Evolutionary conservation across 2,888 invertebrate genomes (phyloP).

Genomic region (Netelia inedita): DNA sequence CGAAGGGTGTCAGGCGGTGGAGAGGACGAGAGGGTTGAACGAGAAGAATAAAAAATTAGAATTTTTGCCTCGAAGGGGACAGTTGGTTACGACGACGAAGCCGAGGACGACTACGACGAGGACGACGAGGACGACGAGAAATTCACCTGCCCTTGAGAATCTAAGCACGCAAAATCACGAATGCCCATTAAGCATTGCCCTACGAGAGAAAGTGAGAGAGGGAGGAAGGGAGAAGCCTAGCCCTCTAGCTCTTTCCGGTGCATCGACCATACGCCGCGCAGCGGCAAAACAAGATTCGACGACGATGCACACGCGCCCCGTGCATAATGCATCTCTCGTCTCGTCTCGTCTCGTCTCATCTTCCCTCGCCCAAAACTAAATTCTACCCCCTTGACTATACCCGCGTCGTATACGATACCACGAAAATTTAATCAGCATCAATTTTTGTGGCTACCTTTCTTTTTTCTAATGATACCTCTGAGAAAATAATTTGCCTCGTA

Average conservation of each 20-base stretch:
- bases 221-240: constrained; percentile 8
- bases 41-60: constrained; percentile 65
- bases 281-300: constrained; percentile 15
- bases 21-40: neutral
- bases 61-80: constrained; percentile 79
- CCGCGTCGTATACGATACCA: constrained; percentile 14
- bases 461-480: constrained; percentile 47
- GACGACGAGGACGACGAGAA: constrained; percentile 38
- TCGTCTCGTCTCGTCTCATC: constrained; percentile 36
- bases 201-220: constrained; percentile 28
- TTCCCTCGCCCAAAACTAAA: constrained; percentile 7
- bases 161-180: constrained; percentile 82
- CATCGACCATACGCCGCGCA: constrained; percentile 37
- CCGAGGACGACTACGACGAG: neutral
- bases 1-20: neutral
- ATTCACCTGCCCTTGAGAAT: constrained; percentile 79
- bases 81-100: constrained; percentile 69
- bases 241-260: constrained; percentile 66
- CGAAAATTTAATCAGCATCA: constrained; percentile 48
- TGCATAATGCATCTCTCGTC: constrained; percentile 62
- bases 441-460: constrained; percentile 16
- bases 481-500: constrained; percentile 52
- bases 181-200: constrained; percentile 75
- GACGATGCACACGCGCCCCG: constrained; percentile 54
- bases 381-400: neutral